phyloP scores from a whole-genome alignment of 1,140 invertebrate species.

The Cotesia glomerata region DNA sequence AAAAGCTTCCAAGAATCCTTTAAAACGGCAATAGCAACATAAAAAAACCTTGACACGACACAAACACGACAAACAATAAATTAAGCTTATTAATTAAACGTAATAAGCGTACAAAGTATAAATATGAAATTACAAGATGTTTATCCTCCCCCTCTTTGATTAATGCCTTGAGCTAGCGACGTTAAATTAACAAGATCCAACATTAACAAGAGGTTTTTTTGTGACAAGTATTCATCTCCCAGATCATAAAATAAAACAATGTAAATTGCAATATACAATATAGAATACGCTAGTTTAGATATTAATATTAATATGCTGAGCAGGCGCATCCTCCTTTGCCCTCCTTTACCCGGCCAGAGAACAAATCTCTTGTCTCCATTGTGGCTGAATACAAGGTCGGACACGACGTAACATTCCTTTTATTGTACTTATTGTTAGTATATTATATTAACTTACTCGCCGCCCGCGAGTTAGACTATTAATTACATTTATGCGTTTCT shows the following conservation, averaged over 20 bases:
- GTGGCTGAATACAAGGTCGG: conserved; percentile 15
- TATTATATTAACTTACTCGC: neutral
- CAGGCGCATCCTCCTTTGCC: too few species aligned
- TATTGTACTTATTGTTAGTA: too few species aligned
- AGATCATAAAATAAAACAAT: conserved; percentile 27
- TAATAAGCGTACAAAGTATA: too few species aligned
- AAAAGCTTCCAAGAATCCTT: too few species aligned
- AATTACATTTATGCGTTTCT: conserved; percentile 24
- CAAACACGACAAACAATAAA: too few species aligned
- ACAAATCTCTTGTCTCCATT: neutral
- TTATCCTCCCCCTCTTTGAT: neutral
- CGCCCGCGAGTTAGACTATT: neutral
- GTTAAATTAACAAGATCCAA: neutral
- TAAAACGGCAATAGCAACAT: neutral
- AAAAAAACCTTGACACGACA: neutral
- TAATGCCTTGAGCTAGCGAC: neutral
- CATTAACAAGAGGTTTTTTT: neutral
- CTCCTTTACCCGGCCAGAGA: neutral
- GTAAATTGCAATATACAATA: conserved; percentile 10
- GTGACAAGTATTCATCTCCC: neutral
- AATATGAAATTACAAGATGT: neutral
- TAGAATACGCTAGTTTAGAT: too few species aligned
- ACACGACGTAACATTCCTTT: conserved; percentile 10
- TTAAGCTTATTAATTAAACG: too few species aligned
- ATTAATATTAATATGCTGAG: too few species aligned